These are phyloP conservation scores for Musca vetustissima DNA, from an alignment of 1,140 invertebrate genomes.

Conservation along the genomic window DNA sequence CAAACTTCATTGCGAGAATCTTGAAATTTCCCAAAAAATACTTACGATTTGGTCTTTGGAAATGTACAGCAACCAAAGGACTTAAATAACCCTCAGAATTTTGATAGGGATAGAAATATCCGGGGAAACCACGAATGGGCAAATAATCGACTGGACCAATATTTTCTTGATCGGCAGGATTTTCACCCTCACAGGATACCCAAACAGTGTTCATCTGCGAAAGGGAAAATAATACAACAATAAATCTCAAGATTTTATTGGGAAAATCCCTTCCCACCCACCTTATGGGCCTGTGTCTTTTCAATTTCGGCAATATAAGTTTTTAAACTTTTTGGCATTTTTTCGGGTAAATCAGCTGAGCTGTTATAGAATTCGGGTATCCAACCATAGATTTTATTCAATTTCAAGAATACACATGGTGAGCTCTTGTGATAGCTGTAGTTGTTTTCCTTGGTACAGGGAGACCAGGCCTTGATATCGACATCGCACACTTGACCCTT, in stretches of 20 bases:
- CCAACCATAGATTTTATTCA: constrained; percentile 82
- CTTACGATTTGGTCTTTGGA: constrained; percentile 75
- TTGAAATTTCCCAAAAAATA: no score
- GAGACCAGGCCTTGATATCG: constrained; percentile 64
- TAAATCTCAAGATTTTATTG: neutral
- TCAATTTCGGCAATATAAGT: constrained; percentile 48
- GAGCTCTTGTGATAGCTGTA: constrained; percentile 76
- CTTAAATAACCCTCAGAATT: constrained; percentile 83
- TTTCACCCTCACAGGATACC: constrained; percentile 87
- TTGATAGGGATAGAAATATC: constrained; percentile 79
- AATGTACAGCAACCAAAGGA: constrained; percentile 84
- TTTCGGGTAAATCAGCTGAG: constrained; percentile 60
- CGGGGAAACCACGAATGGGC: constrained; percentile 75
- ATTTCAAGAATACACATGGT: constrained; percentile 80
- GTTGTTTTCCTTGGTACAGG: constrained; percentile 69
- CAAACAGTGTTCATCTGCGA: constrained; percentile 75
- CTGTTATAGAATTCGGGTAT: constrained; percentile 71
- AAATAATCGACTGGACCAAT: constrained; percentile 77
- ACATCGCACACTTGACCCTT: constrained; percentile 73
- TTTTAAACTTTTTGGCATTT: constrained; percentile 70
- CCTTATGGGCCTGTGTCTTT: constrained; percentile 41
- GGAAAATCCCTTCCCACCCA: constrained; percentile 7
- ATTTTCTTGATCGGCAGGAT: constrained; percentile 85
- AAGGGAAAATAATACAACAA: constrained; percentile 11
- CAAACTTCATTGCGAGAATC: no score